Base-by-base conservation (phyloP, 2,797 vertebrate species). In the Tangara arthus region DNA sequence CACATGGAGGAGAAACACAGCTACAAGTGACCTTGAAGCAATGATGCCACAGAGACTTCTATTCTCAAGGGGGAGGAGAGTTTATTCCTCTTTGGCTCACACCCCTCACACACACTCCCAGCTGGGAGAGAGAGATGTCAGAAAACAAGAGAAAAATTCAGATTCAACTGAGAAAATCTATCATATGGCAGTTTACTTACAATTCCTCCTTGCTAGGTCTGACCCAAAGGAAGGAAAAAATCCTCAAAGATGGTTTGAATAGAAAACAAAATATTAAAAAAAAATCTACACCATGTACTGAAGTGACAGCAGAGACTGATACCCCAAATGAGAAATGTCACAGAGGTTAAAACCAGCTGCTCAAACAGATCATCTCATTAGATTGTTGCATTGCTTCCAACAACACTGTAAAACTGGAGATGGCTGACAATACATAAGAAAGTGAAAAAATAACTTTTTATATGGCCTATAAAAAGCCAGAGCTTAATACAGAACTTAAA, bases 271-370 rank as follows among this genome's bases (percentile, higher is more conserved):
- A 44, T 15, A 22, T 30, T 15, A 13, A 39, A 28, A 41, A 41
- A 15, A 34, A 46, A 8, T 3, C 41, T 46, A 63, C 60, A 73
- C 24, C 32, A 53, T 17, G 53, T 78, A 57, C 32, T 80, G 4
- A 64, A 89, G 46, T 87, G 69, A 83, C 83, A 94, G 57, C 69
- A 71, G 65, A 90, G 82, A 87, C 82, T 90, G 70, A 86, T 32
- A 66, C 46, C 57, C 53, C 27, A 70, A 85, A 91, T 69, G 66
- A 88, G 71, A 94, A 94, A 94, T 93, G 94, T 94, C 94, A 96
- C 44, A 83, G 84, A 96, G 95, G 94, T 96, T 96, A 96, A 96
- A 94, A 96, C 88, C 90, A 96, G 95, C 89, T 96, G 96, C 96
- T 96, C 95, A 88, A 94, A 92, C 73, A 95, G 96, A 96, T 96